Evolutionary conservation across 2,888 invertebrate genomes (phyloP).

Genomic region (Meteorus colon): DNA sequence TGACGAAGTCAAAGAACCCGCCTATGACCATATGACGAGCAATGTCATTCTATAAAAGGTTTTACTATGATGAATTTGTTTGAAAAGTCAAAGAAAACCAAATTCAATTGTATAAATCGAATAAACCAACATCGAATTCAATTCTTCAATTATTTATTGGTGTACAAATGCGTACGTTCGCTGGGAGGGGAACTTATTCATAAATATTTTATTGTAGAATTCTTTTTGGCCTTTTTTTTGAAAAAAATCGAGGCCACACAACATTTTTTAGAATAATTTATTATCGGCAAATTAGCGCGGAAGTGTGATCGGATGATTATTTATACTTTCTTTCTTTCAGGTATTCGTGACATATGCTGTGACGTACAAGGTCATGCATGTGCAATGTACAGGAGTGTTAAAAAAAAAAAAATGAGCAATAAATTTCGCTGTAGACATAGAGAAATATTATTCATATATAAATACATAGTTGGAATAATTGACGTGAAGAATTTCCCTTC

Average conservation of each 20-base stretch:
- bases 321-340: not conserved
- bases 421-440: not conserved
- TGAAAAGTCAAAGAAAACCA: not conserved
- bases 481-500: slow-evolving; percentile 10
- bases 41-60: not conserved
- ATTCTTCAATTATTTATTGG: not conserved
- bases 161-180: not conserved
- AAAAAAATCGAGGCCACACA: not conserved
- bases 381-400: not conserved
- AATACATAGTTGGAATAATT: not conserved
- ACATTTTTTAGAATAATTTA: slow-evolving; percentile 1
- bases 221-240: not conserved
- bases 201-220: not conserved
- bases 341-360: not conserved
- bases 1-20: slow-evolving; percentile 9
- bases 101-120: not conserved
- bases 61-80: not conserved
- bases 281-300: not conserved
- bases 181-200: not conserved
- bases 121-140: not conserved
- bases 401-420: slow-evolving; percentile 1
- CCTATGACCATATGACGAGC: not conserved
- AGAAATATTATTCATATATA: slow-evolving; percentile 11
- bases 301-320: slow-evolving; percentile 2
- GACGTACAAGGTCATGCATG: not conserved